Percentiles rank a stretch among this genome's conserved stretches.
These are phyloP conservation scores for Chloroclystis v-ata DNA, from an alignment of 2,888 invertebrate genomes.

Conservation along the genomic window DNA sequence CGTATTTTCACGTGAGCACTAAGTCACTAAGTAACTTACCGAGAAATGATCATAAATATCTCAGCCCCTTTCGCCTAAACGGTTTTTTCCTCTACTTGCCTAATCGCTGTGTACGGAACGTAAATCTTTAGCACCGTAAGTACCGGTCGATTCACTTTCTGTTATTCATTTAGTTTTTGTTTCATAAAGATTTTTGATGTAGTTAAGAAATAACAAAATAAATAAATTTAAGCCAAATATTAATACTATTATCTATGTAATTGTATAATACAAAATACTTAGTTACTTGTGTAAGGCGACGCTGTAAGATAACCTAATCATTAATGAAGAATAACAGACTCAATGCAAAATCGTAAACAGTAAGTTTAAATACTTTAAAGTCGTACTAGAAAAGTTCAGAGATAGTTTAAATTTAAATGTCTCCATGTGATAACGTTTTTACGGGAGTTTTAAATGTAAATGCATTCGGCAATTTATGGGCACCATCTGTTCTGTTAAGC, in stretches of 20 bases:
- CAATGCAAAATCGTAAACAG: neutral
- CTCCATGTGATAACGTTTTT: slow-evolving; percentile 1
- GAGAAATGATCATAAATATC: slow-evolving; percentile 34
- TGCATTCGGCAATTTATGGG: slow-evolving; percentile 5
- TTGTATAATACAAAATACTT: too few species aligned
- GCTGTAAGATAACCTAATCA: too few species aligned
- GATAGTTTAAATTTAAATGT: slow-evolving; percentile 13
- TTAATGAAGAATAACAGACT: neutral
- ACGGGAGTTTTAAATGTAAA: slow-evolving; percentile 7
- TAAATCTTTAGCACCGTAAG: slow-evolving; percentile 48
- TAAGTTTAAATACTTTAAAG: neutral
- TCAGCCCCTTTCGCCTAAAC: slow-evolving; percentile 41
- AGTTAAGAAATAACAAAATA: too few species aligned
- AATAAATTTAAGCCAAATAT: too few species aligned
- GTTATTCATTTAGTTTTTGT: slow-evolving; percentile 6
- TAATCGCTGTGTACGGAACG: slow-evolving; percentile 44
- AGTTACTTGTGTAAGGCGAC: too few species aligned
- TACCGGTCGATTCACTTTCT: slow-evolving; percentile 29
- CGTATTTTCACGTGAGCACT: slow-evolving; percentile 22
- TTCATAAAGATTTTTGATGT: too few species aligned
- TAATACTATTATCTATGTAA: too few species aligned
- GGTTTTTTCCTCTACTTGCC: slow-evolving; percentile 46
- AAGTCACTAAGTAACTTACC: slow-evolving; percentile 49
- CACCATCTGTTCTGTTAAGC: neutral
- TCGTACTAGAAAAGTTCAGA: slow-evolving; percentile 5